Conservation (phyloP, 2,113 vertebrate species). For the Sigmodon hispidus region DNA sequence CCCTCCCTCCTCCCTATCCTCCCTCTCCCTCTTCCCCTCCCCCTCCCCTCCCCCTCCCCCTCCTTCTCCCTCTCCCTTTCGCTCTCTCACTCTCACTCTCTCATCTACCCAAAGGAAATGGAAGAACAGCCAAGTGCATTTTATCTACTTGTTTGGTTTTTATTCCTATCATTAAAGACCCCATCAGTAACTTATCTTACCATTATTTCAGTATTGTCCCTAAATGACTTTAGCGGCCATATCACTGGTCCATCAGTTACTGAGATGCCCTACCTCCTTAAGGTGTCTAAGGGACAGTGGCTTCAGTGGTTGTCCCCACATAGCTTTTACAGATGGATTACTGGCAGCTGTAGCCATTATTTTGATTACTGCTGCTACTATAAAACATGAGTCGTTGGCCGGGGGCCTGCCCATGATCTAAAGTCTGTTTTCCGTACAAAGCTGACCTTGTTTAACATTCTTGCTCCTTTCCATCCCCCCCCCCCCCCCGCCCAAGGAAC, state of each 20-base stretch:
- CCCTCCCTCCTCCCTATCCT: neutral
- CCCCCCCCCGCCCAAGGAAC: rapidly evolving
- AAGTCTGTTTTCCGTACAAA: neutral
- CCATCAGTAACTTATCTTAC: neutral
- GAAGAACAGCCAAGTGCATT: neutral
- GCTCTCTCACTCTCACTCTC: too few relatives aligned
- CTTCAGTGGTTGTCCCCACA: rapidly evolving
- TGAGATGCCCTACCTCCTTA: neutral
- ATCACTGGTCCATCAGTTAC: neutral
- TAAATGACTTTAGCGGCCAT: neutral
- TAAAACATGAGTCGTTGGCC: neutral
- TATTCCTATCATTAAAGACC: neutral
- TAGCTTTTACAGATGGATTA: neutral
- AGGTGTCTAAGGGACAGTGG: neutral
- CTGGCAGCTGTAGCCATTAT: neutral
- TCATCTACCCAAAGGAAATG: neutral
- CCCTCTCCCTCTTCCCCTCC: too few relatives aligned
- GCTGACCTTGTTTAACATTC: neutral
- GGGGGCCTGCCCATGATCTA: neutral
- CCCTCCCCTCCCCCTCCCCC: too few relatives aligned
- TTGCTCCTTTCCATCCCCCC: neutral
- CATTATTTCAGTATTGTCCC: neutral
- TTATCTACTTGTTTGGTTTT: neutral
- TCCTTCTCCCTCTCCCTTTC: too few relatives aligned
- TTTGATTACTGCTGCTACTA: neutral